These are phyloP conservation scores for Coremacera marginata DNA, from an alignment of 2,888 invertebrate species.

Conservation along the genomic window DNA sequence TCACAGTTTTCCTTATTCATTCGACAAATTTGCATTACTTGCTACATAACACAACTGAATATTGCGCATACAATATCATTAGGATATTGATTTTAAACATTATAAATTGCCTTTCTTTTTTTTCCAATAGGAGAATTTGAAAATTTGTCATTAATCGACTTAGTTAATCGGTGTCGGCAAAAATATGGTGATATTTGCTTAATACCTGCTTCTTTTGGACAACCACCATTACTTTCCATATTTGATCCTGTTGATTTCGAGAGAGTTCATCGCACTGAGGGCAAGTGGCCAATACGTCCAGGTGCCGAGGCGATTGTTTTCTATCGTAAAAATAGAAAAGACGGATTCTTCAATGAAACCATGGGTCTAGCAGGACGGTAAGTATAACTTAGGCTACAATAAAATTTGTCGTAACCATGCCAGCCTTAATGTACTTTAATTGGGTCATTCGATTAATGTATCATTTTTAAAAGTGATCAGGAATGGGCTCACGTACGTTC, in stretches of 20 bases:
- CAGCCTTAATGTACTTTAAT: too few relatives aligned
- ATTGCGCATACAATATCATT: too few relatives aligned
- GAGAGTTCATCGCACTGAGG: conserved; percentile 69
- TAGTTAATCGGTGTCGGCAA: conserved; percentile 48
- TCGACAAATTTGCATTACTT: too few relatives aligned
- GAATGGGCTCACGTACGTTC: conserved; percentile 76
- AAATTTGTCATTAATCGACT: conserved; percentile 45
- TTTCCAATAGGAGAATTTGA: conserved; percentile 47
- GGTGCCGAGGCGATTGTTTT: conserved; percentile 64
- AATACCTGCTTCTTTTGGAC: conserved; percentile 65
- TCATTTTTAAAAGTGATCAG: too few relatives aligned
- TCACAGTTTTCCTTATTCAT: too few relatives aligned
- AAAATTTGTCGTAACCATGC: too few relatives aligned
- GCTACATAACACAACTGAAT: too few relatives aligned
- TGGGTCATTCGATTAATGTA: too few relatives aligned
- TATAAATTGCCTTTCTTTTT: too few relatives aligned
- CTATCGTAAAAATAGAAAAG: conserved; percentile 61
- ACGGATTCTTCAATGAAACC: conserved; percentile 39
- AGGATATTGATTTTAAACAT: too few relatives aligned
- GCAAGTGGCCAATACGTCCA: conserved; percentile 68
- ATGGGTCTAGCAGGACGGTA: conserved; percentile 30
- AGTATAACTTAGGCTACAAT: not conserved
- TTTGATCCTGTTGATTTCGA: conserved; percentile 71
- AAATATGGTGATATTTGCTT: conserved; percentile 67
- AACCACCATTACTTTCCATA: conserved; percentile 63